Base-by-base conservation (phyloP, 2,797 vertebrate genomes). In the Falco berigora region DNA sequence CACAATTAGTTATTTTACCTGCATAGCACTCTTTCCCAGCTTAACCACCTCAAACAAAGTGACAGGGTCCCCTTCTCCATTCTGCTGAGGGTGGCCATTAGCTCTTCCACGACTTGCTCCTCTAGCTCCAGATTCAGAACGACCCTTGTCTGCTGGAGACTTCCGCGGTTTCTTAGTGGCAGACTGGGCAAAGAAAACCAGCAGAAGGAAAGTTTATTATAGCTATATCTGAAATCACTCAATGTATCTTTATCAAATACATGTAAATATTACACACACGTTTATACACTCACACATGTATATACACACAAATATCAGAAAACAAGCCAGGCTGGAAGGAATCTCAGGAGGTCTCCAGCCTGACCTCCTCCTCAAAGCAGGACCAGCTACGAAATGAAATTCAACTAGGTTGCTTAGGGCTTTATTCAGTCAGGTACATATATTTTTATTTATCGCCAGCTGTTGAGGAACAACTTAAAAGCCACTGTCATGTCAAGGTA, bases 41-140 rank as follows among this genome's bases (percentile, higher is more conserved):
- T 99, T 99, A 95, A 99, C 99, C 97, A 99, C 99, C 93, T 99
- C 99, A 92, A 99, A 99, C 92, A 99, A 97, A 24, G 99, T 99
- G 95, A 99, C 98, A 12, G 99, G 99, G 46, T 99, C 99, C 42
- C 98, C 98, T 74, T 99, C 99, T 67, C 99, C 99, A 21, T 99
- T 99, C 84, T 99, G 99, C 86, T 99, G 99, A 61, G 99, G 98
- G 88, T 99, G 98, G 8, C 99, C 99, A 61, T 99, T 99, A 36
- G 99, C 99, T 97, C 99, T 99, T 86, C 98, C 98, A 82, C 99
- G 98, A 62, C 97, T 98, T 5, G 91, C 64, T 83, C 98, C 98
- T 72, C 99, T 98, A 53, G 98, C 95, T 62, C 98, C 97, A 46
- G 98, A 91, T 38, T 98, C 98, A 10, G 98, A 96, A 83, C 98